phyloP scores from a whole-genome alignment of 1,140 invertebrate species.

The Pseudomyrmex concolor region DNA sequence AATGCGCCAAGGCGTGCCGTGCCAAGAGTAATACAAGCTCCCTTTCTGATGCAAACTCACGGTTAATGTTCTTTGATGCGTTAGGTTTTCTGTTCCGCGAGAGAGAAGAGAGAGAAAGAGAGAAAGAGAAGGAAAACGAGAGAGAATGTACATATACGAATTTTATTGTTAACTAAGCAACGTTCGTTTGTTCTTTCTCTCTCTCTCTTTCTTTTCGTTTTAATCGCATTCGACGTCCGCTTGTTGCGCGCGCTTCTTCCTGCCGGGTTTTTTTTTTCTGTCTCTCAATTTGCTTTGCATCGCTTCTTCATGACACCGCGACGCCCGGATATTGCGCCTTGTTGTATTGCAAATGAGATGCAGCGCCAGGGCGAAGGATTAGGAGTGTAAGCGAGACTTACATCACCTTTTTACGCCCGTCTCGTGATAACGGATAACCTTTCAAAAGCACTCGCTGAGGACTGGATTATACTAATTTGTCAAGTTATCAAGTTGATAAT shows the following conservation, averaged over 20 bases:
- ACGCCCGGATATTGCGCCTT: slow-evolving; percentile 23
- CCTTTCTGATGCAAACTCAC: slow-evolving; percentile 52
- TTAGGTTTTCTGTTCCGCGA: background rate
- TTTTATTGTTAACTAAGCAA: slow-evolving; percentile 41
- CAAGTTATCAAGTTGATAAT: background rate
- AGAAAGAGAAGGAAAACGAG: background rate
- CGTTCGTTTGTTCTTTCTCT: too few relatives aligned
- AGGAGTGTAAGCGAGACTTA: slow-evolving; percentile 40
- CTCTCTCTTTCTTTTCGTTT: background rate
- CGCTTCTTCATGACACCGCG: slow-evolving; percentile 11
- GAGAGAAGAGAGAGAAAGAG: too few relatives aligned
- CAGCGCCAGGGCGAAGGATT: slow-evolving; percentile 17
- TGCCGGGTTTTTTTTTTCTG: slow-evolving; percentile 12
- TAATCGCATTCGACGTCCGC: slow-evolving; percentile 18
- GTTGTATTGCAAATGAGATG: slow-evolving; percentile 57
- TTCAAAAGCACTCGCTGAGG: background rate
- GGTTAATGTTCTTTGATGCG: slow-evolving; percentile 51
- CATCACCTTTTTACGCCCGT: slow-evolving; percentile 18
- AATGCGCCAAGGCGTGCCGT: slow-evolving; percentile 7
- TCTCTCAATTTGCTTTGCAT: slow-evolving; percentile 50
- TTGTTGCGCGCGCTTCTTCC: background rate
- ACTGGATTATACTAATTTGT: slow-evolving; percentile 19
- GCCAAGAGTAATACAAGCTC: slow-evolving; percentile 15
- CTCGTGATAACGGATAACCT: slow-evolving; percentile 14
- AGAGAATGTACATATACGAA: slow-evolving; percentile 9